Conservation (phyloP, 2,797 vertebrate species). For the Notoglanidium macrostoma region DNA sequence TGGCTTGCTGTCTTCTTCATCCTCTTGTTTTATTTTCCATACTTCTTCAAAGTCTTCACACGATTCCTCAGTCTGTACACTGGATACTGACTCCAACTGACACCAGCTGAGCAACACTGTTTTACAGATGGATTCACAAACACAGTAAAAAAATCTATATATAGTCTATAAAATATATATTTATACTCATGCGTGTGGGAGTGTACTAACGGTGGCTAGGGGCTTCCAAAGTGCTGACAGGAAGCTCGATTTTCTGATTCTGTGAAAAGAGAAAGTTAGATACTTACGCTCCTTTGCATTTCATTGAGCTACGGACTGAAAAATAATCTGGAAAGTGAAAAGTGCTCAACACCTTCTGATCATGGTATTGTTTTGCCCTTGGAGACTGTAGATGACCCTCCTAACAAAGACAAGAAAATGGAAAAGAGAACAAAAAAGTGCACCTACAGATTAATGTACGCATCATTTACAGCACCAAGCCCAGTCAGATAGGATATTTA, state of each 20-base stretch:
- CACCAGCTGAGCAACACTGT: neutral
- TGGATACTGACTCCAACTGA: neutral
- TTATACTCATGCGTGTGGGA: neutral
- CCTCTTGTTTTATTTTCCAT: neutral
- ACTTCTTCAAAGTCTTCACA: neutral
- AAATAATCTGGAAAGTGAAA: too few relatives aligned
- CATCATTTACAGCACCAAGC: conserved; percentile 1
- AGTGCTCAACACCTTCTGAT: conserved; percentile 16
- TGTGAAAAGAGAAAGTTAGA: conserved; percentile 26
- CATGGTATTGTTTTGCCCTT: neutral
- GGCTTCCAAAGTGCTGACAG: neutral
- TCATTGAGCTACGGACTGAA: neutral
- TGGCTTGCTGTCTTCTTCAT: neutral
- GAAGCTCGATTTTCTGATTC: conserved; percentile 46
- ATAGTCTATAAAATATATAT: too few relatives aligned
- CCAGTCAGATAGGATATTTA: conserved; percentile 39
- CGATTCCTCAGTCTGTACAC: neutral
- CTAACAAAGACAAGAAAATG: neutral
- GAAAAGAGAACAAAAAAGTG: neutral
- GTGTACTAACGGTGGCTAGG: conserved; percentile 50
- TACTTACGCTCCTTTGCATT: neutral
- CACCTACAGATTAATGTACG: too few relatives aligned
- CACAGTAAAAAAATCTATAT: neutral
- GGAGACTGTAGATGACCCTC: conserved; percentile 18
- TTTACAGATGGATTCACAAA: neutral